These are phyloP conservation scores for Willowsia nigromaculata DNA, from an alignment of 2,888 invertebrate genomes.

Conservation along the genomic window DNA sequence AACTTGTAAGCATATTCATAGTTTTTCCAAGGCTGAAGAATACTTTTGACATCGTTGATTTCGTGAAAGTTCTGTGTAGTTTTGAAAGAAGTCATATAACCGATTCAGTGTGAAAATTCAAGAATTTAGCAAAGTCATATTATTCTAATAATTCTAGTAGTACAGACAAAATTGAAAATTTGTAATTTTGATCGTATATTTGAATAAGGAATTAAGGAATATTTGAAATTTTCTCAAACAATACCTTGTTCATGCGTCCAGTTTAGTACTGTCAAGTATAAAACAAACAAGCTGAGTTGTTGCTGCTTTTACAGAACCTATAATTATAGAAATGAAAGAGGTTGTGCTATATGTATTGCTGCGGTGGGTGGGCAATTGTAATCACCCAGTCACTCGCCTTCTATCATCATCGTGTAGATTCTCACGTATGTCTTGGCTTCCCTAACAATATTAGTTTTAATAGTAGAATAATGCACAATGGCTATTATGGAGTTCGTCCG, in stretches of 20 bases:
- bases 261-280: neutral
- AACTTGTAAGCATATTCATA: too few relatives aligned
- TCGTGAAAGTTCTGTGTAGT: too few relatives aligned
- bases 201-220: neutral
- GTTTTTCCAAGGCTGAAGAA: too few relatives aligned
- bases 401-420: neutral
- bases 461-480: neutral
- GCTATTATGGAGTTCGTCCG: neutral
- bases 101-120: too few relatives aligned
- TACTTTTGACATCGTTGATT: too few relatives aligned
- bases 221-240: too few relatives aligned
- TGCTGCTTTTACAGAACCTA: constrained; percentile 24
- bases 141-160: too few relatives aligned
- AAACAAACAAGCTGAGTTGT: neutral
- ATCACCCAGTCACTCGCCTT: constrained; percentile 31
- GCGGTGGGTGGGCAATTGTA: constrained; percentile 59
- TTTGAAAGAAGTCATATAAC: too few relatives aligned
- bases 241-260: neutral
- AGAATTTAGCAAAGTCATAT: too few relatives aligned
- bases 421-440: neutral
- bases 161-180: too few relatives aligned
- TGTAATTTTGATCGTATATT: too few relatives aligned
- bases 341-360: constrained; percentile 51
- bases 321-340: constrained; percentile 53
- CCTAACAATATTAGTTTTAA: neutral